A percentile compares a stretch with the other conserved stretches of the same genome.
Conservation (phyloP, 2,113 vertebrate genomes). For the Ceyx melanurus region DNA sequence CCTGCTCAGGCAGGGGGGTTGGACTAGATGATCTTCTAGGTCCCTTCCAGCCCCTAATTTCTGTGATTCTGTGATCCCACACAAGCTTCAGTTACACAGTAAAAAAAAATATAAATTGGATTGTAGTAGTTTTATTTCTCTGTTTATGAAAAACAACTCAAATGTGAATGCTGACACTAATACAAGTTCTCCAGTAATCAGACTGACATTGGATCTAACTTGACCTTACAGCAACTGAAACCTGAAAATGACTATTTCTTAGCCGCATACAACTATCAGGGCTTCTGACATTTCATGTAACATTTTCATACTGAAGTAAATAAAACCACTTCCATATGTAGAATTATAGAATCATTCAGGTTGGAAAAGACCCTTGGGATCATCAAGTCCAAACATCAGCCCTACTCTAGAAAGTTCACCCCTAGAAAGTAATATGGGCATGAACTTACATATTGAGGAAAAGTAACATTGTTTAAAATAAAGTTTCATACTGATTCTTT, state of each 20-base stretch:
- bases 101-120: background rate
- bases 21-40: no score
- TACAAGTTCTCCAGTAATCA: background rate
- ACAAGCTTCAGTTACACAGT: background rate
- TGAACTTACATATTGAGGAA: background rate
- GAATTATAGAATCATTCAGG: no score
- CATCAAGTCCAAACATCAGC: no score
- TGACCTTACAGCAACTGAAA: background rate
- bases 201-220: background rate
- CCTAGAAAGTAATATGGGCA: background rate
- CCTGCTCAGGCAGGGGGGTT: no score
- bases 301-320: background rate
- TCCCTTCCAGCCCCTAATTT: no score
- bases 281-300: rapidly evolving
- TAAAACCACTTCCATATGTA: background rate
- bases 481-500: background rate
- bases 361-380: no score
- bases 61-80: no score
- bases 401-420: no score
- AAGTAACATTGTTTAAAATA: background rate
- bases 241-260: background rate
- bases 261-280: background rate
- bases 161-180: background rate
- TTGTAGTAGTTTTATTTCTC: background rate
- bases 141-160: background rate